phyloP scores from a whole-genome alignment of 2,113 vertebrate genomes.

The Empidonax traillii region DNA sequence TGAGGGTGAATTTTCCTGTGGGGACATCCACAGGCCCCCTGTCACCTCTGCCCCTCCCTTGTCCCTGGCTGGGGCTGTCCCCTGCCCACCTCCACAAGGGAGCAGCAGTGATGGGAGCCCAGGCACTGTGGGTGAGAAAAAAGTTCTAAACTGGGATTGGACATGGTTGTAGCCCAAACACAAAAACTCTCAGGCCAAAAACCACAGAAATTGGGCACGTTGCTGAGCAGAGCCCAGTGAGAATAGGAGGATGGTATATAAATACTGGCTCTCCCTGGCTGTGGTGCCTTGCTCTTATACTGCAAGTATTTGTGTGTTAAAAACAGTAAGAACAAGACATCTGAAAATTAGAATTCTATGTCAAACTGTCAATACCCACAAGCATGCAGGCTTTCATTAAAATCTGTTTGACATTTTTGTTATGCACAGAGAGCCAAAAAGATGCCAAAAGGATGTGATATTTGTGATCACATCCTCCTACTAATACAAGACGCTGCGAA shows the following conservation, averaged over 20 bases:
- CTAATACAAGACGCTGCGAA: conserved; percentile 67
- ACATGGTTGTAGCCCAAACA: background rate
- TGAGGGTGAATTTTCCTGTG: fast-evolving
- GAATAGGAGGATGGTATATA: background rate
- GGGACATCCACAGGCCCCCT: background rate
- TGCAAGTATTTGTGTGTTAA: conserved; percentile 58
- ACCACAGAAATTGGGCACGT: background rate
- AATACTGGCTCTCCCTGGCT: background rate
- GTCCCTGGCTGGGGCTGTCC: background rate
- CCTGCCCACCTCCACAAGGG: background rate
- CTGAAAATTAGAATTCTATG: conserved; percentile 76
- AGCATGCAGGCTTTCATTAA: conserved; percentile 78
- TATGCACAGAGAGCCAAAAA: conserved; percentile 73
- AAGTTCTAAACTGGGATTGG: conserved; percentile 45
- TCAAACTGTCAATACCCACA: conserved; percentile 75
- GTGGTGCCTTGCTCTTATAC: conserved; percentile 11
- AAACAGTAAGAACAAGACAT: conserved; percentile 73
- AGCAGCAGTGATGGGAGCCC: background rate
- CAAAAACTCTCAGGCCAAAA: conserved; percentile 2
- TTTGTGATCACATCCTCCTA: conserved; percentile 77
- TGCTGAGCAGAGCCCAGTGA: background rate
- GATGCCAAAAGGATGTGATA: conserved; percentile 75
- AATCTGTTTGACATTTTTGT: conserved; percentile 82
- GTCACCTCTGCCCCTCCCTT: too few species aligned
- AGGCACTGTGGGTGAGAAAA: background rate